Evolutionary conservation across 2,113 vertebrate species (phyloP).

Genomic region (Nyctibius bracteatus): DNA sequence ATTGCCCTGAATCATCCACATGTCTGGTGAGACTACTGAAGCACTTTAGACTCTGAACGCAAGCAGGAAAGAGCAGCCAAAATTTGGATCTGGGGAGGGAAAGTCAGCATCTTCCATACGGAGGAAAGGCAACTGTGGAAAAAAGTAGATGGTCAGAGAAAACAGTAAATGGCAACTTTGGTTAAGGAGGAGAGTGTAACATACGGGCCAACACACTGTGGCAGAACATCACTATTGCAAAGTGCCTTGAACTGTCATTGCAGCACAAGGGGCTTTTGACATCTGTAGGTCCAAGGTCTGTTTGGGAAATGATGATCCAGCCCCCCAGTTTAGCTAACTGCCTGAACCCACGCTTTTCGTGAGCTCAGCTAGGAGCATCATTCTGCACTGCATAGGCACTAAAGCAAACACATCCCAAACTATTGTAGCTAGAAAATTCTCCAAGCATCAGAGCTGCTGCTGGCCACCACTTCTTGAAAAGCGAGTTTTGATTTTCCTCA

Average conservation of each 20-base stretch:
- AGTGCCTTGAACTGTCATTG: neutral
- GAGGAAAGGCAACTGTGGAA: neutral
- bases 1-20: neutral
- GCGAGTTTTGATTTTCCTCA: neutral
- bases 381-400: neutral
- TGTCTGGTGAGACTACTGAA: neutral
- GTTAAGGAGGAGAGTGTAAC: neutral
- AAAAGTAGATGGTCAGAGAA: neutral
- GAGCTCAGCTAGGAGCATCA: neutral
- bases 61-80: neutral
- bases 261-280: neutral
- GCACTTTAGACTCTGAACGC: neutral
- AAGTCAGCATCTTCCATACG: neutral
- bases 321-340: neutral
- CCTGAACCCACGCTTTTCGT: fast-evolving
- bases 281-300: neutral
- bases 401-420: neutral
- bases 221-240: neutral
- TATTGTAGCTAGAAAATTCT: neutral
- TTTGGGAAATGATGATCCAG: neutral
- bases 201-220: fast-evolving
- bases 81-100: neutral
- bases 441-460: neutral
- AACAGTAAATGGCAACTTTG: neutral
- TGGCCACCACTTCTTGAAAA: neutral